Base-by-base conservation (phyloP, 1,140 invertebrate genomes). In the Diplogasteroides magnus region DNA sequence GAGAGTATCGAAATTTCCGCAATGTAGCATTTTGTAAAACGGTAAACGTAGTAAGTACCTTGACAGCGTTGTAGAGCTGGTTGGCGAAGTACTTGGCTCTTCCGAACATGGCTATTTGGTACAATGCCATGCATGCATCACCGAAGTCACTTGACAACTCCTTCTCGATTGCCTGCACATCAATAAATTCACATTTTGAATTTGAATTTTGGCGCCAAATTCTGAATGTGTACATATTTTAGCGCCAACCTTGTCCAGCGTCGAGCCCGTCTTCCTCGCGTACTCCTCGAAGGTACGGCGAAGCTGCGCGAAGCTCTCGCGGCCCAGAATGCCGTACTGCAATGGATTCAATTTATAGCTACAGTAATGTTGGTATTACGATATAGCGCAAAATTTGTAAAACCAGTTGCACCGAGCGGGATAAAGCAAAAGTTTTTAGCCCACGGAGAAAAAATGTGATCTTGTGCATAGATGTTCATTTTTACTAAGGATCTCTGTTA, bases 111-210 rank as follows among this genome's bases (percentile, higher is more conserved):
- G 37, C 61, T 28, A 62, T 31, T 31, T 31, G 55, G n/a, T 64
- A 59, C 77, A 94, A 89, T 74, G 91, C 89, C 61, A 92, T 84
- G 79, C 92, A 89, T 32, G 90, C 91, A 77, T 89, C 88, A 84
- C 92, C 88, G 3, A 93, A 83, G 76, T 89, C 88, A 72, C 92
- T 92, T 68, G 90, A 90, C 81, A 92, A 91, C 85, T 94, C 92
- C 64, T 88, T 88, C 81, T 91, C 90, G 78, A 95, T 91, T 2
- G 90, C 88, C 19, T 90, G 87, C 78, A 92, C 90, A 75, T n/a
- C n/a, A n/a, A n/a, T n/a, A n/a, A n/a, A n/a, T n/a, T n/a, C n/a
- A n/a, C n/a, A n/a, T n/a, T n/a, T n/a, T n/a, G n/a, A n/a, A n/a
- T n/a, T n/a, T n/a, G n/a, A n/a, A n/a, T n/a, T n/a, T n/a, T n/a